A percentile compares a stretch with the other conserved stretches of the same genome.
These are phyloP conservation scores for Anorthoa munda DNA, from an alignment of 2,888 invertebrate genomes.

Conservation along the genomic window DNA sequence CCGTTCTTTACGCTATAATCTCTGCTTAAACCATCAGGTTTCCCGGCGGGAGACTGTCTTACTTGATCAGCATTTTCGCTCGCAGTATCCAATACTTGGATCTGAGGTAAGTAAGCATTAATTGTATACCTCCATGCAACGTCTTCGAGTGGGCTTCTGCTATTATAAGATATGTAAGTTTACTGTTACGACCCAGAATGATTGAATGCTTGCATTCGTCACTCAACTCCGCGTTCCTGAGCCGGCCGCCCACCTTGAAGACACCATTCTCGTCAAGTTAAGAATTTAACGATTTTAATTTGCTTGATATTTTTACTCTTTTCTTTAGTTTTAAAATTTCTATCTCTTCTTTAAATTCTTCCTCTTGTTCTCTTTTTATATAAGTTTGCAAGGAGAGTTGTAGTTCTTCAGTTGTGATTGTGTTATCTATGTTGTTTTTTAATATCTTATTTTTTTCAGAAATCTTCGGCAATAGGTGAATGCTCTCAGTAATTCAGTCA, in stretches of 20 bases:
- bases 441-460: background rate
- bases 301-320: background rate
- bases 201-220: background rate
- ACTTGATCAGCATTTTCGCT: background rate
- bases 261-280: background rate
- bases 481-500: background rate
- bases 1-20: constrained; percentile 3
- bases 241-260: background rate
- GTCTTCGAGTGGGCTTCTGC: constrained; percentile 2
- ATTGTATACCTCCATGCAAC: background rate
- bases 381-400: background rate
- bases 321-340: background rate
- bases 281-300: background rate
- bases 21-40: constrained; percentile 2
- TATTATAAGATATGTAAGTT: background rate
- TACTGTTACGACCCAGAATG: background rate
- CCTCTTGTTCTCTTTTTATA: constrained; percentile 3
- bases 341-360: background rate
- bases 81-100: constrained; percentile 7
- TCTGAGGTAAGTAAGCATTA: constrained; percentile 4
- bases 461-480: background rate
- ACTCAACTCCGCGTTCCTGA: background rate
- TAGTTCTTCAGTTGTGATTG: constrained; percentile 5
- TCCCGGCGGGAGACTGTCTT: background rate
- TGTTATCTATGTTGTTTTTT: background rate